Percentiles rank a stretch among this genome's conserved stretches.
Evolutionary conservation across 2,797 vertebrate species (phyloP).

Genomic region (Knipowitschia caucasica): DNA sequence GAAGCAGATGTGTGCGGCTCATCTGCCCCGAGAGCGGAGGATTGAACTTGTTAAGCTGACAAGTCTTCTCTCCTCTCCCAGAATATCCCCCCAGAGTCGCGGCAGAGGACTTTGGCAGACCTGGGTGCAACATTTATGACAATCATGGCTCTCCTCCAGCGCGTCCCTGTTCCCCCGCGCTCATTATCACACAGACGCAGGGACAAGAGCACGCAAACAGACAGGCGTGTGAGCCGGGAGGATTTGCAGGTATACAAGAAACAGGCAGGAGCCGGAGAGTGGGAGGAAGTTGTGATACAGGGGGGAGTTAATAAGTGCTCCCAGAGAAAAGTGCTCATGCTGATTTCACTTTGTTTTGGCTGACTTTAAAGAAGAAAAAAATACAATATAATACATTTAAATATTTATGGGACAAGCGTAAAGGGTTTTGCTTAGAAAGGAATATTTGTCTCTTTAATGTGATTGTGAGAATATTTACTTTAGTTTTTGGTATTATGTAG

Average conservation of each 20-base stretch:
- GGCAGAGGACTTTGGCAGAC: conserved; percentile 16
- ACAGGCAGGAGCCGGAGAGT: neutral
- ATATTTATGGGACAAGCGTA: too few species aligned
- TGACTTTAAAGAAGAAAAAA: too few species aligned
- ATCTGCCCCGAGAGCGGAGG: conserved; percentile 20
- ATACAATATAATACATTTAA: too few species aligned
- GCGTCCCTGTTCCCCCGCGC: conserved; percentile 22
- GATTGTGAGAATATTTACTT: too few species aligned
- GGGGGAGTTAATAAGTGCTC: too few species aligned
- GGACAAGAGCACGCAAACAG: conserved; percentile 14
- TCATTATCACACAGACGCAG: conserved; percentile 28
- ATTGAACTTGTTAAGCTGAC: conserved; percentile 28
- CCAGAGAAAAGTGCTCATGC: too few species aligned
- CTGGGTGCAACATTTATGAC: conserved; percentile 34
- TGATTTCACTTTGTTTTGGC: too few species aligned
- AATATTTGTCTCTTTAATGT: too few species aligned
- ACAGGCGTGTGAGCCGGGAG: neutral
- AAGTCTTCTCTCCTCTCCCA: conserved; percentile 20
- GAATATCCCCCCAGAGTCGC: conserved; percentile 18
- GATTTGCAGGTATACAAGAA: neutral
- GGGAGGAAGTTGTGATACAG: neutral
- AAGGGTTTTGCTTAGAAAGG: too few species aligned
- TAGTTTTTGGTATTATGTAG: too few species aligned
- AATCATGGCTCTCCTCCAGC: conserved; percentile 13
- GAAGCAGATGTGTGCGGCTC: neutral